phyloP scores from a whole-genome alignment of 2,888 invertebrate species.

The Exocentrus adspersus region DNA sequence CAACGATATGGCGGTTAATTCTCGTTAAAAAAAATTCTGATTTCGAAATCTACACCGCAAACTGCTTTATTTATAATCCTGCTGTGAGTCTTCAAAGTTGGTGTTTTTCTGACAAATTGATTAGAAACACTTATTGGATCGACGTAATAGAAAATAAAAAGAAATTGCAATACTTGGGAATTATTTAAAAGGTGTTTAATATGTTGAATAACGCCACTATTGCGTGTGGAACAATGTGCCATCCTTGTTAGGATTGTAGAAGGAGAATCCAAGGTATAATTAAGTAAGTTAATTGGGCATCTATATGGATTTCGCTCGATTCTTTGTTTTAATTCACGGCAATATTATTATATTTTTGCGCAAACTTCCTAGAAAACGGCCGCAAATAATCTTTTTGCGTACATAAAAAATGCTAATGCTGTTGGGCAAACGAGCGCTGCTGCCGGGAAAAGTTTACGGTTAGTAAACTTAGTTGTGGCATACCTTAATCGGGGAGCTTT shows the following conservation, averaged over 20 bases:
- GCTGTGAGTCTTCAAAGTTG: too few species aligned
- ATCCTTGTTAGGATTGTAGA: neutral
- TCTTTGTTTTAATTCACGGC: constrained; percentile 32
- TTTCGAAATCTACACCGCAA: too few species aligned
- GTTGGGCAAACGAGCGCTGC: constrained; percentile 29
- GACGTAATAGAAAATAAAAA: too few species aligned
- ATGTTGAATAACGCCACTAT: constrained; percentile 14
- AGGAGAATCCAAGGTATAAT: constrained; percentile 29
- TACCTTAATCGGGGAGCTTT: constrained; percentile 21
- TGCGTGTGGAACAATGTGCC: constrained; percentile 11
- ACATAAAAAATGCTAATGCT: constrained; percentile 20
- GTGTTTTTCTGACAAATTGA: neutral
- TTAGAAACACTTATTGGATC: neutral
- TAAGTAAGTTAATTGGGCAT: constrained; percentile 40
- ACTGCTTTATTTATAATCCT: too few species aligned
- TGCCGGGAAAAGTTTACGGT: constrained; percentile 24
- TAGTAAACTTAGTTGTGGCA: constrained; percentile 29
- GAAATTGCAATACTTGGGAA: neutral
- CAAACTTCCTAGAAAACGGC: constrained; percentile 43
- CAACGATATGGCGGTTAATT: constrained; percentile 20
- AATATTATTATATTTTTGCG: constrained; percentile 37
- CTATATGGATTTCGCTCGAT: constrained; percentile 30
- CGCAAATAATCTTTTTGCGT: constrained; percentile 14
- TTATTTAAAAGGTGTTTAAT: constrained; percentile 5
- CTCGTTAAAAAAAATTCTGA: neutral